phyloP scores from a whole-genome alignment of 2,888 invertebrate species.

The Lepidocyrtinus sp. region DNA sequence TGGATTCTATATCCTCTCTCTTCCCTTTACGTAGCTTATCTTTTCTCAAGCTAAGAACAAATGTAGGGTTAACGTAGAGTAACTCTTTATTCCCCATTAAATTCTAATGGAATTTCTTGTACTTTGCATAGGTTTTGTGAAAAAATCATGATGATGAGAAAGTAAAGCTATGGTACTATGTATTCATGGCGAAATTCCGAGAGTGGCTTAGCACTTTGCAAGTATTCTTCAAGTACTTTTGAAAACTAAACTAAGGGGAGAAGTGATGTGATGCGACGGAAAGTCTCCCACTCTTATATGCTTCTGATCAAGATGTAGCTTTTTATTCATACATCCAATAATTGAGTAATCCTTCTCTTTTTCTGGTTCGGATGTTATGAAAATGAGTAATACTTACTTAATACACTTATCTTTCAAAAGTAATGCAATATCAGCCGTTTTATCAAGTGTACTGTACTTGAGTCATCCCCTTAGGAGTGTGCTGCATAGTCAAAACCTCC shows the following conservation, averaged over 20 bases:
- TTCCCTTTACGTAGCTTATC: neutral
- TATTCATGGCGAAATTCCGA: slow-evolving; percentile 11
- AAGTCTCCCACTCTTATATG: slow-evolving; percentile 20
- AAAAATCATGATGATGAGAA: slow-evolving; percentile 21
- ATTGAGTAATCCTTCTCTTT: slow-evolving; percentile 52
- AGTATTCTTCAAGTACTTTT: slow-evolving; percentile 47
- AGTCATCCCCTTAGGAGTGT: slow-evolving; percentile 38
- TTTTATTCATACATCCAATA: slow-evolving; percentile 36
- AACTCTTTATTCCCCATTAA: slow-evolving; percentile 31
- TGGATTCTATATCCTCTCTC: no score
- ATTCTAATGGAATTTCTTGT: slow-evolving; percentile 38
- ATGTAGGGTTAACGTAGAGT: no score
- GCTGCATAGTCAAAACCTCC: no score
- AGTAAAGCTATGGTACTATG: slow-evolving; percentile 13
- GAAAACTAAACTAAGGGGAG: slow-evolving; percentile 15
- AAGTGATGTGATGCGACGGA: slow-evolving; percentile 1
- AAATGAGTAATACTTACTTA: slow-evolving; percentile 29
- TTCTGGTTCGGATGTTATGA: slow-evolving; percentile 41
- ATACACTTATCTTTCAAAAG: slow-evolving; percentile 17
- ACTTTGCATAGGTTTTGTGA: slow-evolving; percentile 21
- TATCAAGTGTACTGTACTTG: slow-evolving; percentile 55
- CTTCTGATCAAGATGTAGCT: neutral
- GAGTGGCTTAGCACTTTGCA: slow-evolving; percentile 50
- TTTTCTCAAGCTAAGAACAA: neutral
- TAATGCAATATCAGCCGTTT: slow-evolving; percentile 57